Evolutionary conservation across 2,113 vertebrate genomes (phyloP), one percentile per base, ranked within the genome.

Genomic region (Phalacrocorax carbo): DNA sequence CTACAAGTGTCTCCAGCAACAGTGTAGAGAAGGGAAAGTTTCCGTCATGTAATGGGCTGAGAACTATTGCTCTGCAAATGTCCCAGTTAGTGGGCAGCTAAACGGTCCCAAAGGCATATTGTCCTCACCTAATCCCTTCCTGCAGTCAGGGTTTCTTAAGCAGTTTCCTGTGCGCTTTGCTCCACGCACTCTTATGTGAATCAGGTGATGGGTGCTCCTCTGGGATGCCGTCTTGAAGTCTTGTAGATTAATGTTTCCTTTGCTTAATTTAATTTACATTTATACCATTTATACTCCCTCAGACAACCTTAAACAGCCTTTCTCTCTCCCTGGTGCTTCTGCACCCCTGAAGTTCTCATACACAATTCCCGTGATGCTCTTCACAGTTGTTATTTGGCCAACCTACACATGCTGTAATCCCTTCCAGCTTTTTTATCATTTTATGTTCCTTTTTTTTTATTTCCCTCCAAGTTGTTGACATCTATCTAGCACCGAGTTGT

Each of bases 401-500:
- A 64, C 82, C 91, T 96, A 95, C 87, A 96, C 54, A 48, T 9
- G 3, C 68, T 90, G 85, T 73, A 96, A 97, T 93, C 94, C 84
- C 91, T 95, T 95, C 78, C 94, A 96, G 93, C 84, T 95, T 93
- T 97, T 90, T 92, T 88, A 94, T 92, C 65, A 69, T 87, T 92
- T 89, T 58, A 77, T 93, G 95, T 94, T 94, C 42, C 93, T 42
- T 58, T 83, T 82, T 81, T 64, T 91, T 86, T 89, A 85, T 96
- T 96, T 95, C n/a, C 62, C 87, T 94, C 78, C 71, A 68, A 87
- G 93, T 91, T 96, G 91, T 85, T 95, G 95, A 96, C 94, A 97
- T 93, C 71, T 68, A 91, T 64, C 84, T 96, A 94, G 95, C 85
- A 90, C 46, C 0, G 1, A 8, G 42, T 85, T 96, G 97, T 96